Percentiles rank a stretch among this genome's conserved stretches.
Evolutionary conservation across 2,888 invertebrate species (phyloP).

Genomic region (Chrysotoxum bicinctum): DNA sequence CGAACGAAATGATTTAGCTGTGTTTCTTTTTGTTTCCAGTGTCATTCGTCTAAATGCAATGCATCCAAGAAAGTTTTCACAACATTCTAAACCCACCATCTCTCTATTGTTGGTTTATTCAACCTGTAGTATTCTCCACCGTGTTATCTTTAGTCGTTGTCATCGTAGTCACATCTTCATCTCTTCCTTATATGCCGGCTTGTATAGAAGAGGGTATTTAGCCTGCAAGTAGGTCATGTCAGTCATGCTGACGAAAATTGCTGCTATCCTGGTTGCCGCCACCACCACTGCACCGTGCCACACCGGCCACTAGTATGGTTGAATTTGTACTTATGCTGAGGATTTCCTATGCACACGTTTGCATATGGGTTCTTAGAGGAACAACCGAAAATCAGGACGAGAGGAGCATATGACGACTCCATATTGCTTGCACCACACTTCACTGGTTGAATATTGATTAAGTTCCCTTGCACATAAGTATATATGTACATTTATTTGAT

Average conservation of each 20-base stretch:
- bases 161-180: neutral
- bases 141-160: neutral
- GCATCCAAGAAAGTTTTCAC: conserved; percentile 4
- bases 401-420: neutral
- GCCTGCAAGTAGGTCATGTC: conserved; percentile 54
- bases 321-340: conserved; percentile 36
- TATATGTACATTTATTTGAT: neutral
- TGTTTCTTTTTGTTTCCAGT: conserved; percentile 27
- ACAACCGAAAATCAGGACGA: neutral
- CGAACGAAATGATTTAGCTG: conserved; percentile 3
- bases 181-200: conserved; percentile 13
- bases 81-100: conserved; percentile 9
- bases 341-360: conserved; percentile 19
- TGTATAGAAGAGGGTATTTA: conserved; percentile 27
- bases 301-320: neutral
- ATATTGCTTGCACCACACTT: neutral
- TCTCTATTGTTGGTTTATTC: conserved; percentile 22
- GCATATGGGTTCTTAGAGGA: conserved; percentile 13
- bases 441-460: conserved; percentile 47
- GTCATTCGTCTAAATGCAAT: conserved; percentile 11
- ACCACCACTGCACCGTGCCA: neutral
- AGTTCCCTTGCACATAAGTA: conserved; percentile 14
- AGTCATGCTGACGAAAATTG: conserved; percentile 27
- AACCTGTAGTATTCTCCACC: conserved; percentile 14
- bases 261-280: conserved; percentile 9